Percentiles rank a stretch among this genome's conserved stretches.
Evolutionary conservation across 2,888 invertebrate genomes (phyloP).

Genomic region (Apoda limacodes): DNA sequence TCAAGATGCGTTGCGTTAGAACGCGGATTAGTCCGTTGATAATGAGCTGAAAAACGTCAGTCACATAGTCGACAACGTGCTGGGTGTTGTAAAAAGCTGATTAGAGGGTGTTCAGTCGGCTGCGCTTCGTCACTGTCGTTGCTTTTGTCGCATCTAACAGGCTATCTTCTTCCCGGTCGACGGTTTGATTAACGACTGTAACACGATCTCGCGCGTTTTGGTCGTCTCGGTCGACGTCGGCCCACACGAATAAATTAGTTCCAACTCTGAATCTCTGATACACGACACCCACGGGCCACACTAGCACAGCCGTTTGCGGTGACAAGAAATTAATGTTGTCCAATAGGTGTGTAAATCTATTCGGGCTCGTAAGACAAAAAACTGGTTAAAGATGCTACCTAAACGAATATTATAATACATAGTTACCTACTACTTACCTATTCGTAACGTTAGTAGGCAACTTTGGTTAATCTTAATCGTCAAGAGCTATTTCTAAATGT

Average conservation of each 20-base stretch:
- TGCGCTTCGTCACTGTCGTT: constrained; percentile 32
- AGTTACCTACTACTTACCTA: too few species aligned
- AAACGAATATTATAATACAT: too few species aligned
- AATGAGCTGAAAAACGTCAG: constrained; percentile 30
- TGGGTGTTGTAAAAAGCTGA: constrained; percentile 27
- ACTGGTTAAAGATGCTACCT: too few species aligned
- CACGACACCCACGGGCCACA: constrained; percentile 28
- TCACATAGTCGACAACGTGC: constrained; percentile 31
- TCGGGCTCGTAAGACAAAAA: too few species aligned
- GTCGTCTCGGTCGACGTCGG: constrained; percentile 29
- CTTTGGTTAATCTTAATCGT: too few species aligned
- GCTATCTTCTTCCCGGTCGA: constrained; percentile 33
- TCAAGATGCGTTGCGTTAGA: constrained; percentile 22
- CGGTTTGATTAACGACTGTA: constrained; percentile 54
- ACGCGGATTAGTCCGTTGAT: too few species aligned
- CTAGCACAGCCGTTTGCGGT: constrained; percentile 30
- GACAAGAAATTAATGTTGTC: constrained; percentile 38
- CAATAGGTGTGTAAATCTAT: constrained; percentile 33
- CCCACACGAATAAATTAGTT: constrained; percentile 44
- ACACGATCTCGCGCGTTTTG: constrained; percentile 41
- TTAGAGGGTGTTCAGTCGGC: constrained; percentile 22
- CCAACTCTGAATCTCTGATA: constrained; percentile 27
- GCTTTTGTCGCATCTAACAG: constrained; percentile 39
- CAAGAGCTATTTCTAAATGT: too few species aligned
- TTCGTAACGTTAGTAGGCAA: too few species aligned